Evolutionary conservation across 2,113 vertebrate species (phyloP).

Genomic region (Mirza zaza): DNA sequence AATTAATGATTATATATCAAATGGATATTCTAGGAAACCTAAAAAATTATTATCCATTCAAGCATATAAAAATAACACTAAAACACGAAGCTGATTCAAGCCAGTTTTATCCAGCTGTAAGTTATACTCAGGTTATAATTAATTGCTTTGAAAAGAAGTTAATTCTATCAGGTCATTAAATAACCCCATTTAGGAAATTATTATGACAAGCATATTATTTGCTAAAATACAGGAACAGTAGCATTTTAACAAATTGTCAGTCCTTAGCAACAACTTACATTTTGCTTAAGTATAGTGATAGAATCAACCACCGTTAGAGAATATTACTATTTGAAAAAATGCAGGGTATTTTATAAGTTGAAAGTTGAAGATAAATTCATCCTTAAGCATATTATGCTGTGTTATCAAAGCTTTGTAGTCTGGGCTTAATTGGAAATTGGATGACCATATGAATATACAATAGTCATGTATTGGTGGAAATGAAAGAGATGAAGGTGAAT

Average conservation of each 20-base stretch:
- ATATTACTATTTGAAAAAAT: conserved; percentile 15
- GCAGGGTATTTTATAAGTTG: not conserved
- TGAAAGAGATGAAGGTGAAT: not conserved
- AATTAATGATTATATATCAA: conserved; percentile 16
- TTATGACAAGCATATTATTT: conserved; percentile 48
- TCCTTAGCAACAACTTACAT: not conserved
- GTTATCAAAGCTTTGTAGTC: not conserved
- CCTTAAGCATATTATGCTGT: not conserved
- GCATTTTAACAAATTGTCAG: conserved; percentile 39
- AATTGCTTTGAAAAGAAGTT: conserved; percentile 56
- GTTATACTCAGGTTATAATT: conserved; percentile 49
- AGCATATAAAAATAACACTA: conserved; percentile 7
- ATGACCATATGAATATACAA: not conserved
- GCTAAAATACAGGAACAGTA: conserved; percentile 43
- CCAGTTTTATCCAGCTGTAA: not conserved
- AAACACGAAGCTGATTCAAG: not conserved
- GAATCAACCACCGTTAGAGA: not conserved
- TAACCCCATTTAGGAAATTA: conserved; percentile 43
- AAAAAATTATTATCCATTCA: not conserved
- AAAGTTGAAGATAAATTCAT: conserved; percentile 33
- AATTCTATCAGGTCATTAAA: conserved; percentile 52
- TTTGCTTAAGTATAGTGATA: not conserved
- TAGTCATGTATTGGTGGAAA: not conserved
- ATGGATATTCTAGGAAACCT: not conserved
- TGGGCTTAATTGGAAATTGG: not conserved